Percentiles rank a stretch among this genome's conserved stretches.
Conservation (phyloP, 2,797 vertebrate genomes). For the Myiotriccus ornatus region DNA sequence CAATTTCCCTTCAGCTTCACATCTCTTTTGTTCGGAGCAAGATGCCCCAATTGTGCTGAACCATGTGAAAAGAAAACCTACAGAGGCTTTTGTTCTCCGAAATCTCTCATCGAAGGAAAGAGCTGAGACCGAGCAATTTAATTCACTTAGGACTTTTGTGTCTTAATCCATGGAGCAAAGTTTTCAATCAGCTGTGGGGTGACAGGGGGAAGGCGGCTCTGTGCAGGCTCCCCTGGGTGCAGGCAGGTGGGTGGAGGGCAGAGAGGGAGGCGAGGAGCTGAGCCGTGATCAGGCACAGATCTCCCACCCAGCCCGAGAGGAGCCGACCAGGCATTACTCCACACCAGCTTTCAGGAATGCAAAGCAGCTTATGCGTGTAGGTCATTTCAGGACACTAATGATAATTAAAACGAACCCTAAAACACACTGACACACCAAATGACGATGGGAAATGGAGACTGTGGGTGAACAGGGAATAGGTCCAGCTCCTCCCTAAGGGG, state of each 20-base stretch:
- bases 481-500: background rate
- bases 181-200: background rate
- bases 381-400: slow-evolving; percentile 4
- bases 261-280: background rate
- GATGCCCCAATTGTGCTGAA: background rate
- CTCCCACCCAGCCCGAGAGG: background rate
- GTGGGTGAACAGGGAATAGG: background rate
- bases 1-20: background rate
- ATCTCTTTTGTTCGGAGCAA: background rate
- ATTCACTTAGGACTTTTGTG: background rate
- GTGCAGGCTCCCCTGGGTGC: accelerated
- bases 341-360: background rate
- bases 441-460: background rate
- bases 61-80: background rate
- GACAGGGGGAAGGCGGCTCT: background rate
- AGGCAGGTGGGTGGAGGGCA: background rate
- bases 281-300: background rate
- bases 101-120: background rate
- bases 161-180: background rate
- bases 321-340: background rate
- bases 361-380: background rate
- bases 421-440: background rate
- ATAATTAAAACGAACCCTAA: background rate
- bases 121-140: slow-evolving; percentile 15
- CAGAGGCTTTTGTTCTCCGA: background rate